These are phyloP conservation scores for Hypselothyrea guttata DNA, from an alignment of 2,888 invertebrate species.

Conservation along the genomic window DNA sequence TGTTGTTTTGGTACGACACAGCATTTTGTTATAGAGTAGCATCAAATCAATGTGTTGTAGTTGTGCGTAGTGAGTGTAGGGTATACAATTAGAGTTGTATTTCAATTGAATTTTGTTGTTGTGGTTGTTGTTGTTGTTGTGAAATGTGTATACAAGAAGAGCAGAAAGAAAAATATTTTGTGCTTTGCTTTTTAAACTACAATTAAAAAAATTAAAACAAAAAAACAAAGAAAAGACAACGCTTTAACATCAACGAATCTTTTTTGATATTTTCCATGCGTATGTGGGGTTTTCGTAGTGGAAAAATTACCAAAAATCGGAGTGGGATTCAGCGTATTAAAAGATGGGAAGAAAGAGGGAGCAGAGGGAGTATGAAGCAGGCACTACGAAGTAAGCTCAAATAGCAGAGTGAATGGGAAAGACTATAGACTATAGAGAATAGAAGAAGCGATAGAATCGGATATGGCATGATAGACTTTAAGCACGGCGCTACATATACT, in stretches of 20 bases:
- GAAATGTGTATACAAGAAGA: constrained; percentile 78
- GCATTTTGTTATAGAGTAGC: constrained; percentile 42
- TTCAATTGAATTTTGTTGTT: constrained; percentile 44
- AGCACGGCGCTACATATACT: constrained; percentile 4
- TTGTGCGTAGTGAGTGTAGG: constrained; percentile 27
- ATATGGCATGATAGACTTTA: constrained; percentile 6
- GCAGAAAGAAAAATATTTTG: constrained; percentile 77
- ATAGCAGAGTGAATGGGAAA: constrained; percentile 39
- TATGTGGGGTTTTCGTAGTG: constrained; percentile 68
- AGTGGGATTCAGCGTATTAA: constrained; percentile 17
- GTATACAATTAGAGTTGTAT: constrained; percentile 57
- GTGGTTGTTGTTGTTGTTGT: constrained; percentile 51
- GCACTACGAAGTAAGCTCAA: constrained; percentile 56
- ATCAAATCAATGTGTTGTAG: constrained; percentile 40
- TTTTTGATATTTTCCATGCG: constrained; percentile 79
- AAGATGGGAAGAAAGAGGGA: constrained; percentile 13
- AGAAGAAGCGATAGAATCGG: constrained; percentile 5
- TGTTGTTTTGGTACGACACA: constrained; percentile 41
- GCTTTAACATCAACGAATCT: constrained; percentile 70
- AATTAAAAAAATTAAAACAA: constrained; percentile 68
- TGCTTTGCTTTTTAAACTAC: constrained; percentile 77
- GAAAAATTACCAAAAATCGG: constrained; percentile 66
- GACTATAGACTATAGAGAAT: constrained; percentile 8
- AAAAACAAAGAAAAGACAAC: constrained; percentile 74
- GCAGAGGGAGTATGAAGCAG: constrained; percentile 28